Evolutionary conservation across 2,888 invertebrate genomes (phyloP), one percentile per base, ranked within the genome.

Genomic region (Orchestes rusci): DNA sequence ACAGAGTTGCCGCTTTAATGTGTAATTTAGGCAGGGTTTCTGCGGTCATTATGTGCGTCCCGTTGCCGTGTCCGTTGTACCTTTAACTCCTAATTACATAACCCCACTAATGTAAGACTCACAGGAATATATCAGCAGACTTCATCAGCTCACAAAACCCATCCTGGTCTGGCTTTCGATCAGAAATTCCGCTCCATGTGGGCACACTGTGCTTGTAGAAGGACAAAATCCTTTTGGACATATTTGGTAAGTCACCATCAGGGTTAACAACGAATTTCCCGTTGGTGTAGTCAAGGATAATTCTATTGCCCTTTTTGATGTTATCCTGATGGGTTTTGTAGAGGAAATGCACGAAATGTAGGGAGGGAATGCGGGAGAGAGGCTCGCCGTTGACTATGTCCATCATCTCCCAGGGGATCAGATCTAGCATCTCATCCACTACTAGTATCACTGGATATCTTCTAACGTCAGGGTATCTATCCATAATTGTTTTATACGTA

Each of bases 371-470:
- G 43, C 91, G 71, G 1, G 81, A 77, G 0, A 85, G 79, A 0
- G 84, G 79, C 34, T 84, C 79, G n/a, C 73, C 67, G 46, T 70
- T 68, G 8, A 89, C 58, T 10, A 80, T 68, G 0, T 79, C 76
- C 43, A 88, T 68, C 50, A 77, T 78, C 68, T 91, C 90, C 81
- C 88, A 89, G 0, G 90, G 87, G 45, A 90, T 74, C 41, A 75
- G 73, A 67, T 89, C 87, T 10, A 89, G 64, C 55, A 73, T 70
- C 85, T 82, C 82, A 66, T 83, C 82, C n/a, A 83, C 66, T 53
- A 83, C 76, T 48, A 84, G 64, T 55, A 84, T 71, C 34, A 82
- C 71, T 1, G 80, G 78, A 65, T 77, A n/a, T n/a, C n/a, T n/a
- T n/a, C n/a, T n/a, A n/a, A n/a, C n/a, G n/a, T n/a, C n/a, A n/a